phyloP scores from a whole-genome alignment of 2,797 vertebrate species.

The Hydrophis major region DNA sequence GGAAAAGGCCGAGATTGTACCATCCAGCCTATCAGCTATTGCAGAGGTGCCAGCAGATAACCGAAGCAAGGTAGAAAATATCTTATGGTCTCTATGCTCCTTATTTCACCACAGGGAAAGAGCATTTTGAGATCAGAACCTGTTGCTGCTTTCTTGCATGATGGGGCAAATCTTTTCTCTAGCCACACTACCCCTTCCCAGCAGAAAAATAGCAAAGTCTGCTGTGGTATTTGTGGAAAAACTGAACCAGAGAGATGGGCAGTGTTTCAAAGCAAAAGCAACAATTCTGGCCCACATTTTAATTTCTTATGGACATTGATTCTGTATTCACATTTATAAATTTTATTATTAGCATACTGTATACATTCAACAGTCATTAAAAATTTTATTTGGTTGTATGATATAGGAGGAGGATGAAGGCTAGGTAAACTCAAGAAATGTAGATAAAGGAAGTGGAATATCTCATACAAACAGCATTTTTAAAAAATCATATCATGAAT shows the following conservation, averaged over 20 bases:
- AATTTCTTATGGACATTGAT: background rate
- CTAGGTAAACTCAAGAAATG: background rate
- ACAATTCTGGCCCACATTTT: background rate
- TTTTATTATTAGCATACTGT: background rate
- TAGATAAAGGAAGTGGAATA: background rate
- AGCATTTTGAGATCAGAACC: rapidly evolving
- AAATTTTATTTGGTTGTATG: background rate
- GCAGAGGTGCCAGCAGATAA: conserved; percentile 3
- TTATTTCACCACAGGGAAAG: background rate
- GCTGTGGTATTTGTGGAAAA: background rate
- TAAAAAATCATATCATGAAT: background rate
- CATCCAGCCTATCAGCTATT: conserved; percentile 12
- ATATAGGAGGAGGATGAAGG: background rate
- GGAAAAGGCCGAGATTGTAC: conserved; percentile 41
- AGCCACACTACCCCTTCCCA: background rate
- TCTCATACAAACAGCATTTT: background rate
- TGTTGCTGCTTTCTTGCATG: background rate
- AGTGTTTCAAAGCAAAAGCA: background rate
- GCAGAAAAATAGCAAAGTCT: background rate
- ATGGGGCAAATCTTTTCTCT: background rate
- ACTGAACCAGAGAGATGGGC: background rate
- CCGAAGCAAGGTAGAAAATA: background rate
- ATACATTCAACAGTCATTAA: background rate
- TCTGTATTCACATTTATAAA: background rate
- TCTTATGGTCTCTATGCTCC: rapidly evolving